Evolutionary conservation across 2,113 vertebrate genomes (phyloP).

Genomic region (Pygoscelis antarcticus): DNA sequence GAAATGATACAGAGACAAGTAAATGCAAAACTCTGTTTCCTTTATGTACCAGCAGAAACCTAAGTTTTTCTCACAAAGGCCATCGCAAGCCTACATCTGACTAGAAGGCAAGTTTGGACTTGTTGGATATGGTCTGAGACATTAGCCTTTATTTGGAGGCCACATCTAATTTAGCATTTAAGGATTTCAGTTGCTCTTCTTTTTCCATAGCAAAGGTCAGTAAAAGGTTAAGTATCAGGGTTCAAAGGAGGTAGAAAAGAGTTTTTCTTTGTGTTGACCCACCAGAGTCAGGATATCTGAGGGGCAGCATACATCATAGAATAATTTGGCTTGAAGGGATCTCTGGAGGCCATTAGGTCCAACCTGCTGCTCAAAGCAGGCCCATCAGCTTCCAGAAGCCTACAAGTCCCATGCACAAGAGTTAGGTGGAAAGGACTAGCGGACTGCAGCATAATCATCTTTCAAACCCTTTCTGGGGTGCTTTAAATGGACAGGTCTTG

Average conservation of each 20-base stretch:
- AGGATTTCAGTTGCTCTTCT: neutral
- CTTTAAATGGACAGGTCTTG: neutral
- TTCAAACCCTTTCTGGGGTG: neutral
- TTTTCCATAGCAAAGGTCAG: neutral
- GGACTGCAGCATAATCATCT: neutral
- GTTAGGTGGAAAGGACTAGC: neutral
- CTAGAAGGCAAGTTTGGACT: neutral
- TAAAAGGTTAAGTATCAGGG: neutral
- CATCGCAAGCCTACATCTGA: neutral
- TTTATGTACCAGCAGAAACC: neutral
- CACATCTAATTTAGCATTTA: neutral
- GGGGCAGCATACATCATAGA: too few relatives aligned
- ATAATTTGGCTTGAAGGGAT: neutral
- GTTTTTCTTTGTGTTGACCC: neutral
- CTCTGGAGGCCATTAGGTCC: neutral
- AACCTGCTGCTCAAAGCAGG: neutral
- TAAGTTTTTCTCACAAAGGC: neutral
- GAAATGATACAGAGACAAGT: neutral
- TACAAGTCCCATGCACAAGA: neutral
- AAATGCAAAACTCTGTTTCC: neutral
- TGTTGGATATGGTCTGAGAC: neutral
- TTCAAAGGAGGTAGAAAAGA: neutral
- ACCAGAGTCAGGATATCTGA: neutral
- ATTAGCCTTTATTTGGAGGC: neutral
- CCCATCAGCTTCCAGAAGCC: neutral